A percentile compares a stretch with the other conserved stretches of the same genome.
Evolutionary conservation across 2,888 invertebrate genomes (phyloP).

Genomic region (Tipula helvola): DNA sequence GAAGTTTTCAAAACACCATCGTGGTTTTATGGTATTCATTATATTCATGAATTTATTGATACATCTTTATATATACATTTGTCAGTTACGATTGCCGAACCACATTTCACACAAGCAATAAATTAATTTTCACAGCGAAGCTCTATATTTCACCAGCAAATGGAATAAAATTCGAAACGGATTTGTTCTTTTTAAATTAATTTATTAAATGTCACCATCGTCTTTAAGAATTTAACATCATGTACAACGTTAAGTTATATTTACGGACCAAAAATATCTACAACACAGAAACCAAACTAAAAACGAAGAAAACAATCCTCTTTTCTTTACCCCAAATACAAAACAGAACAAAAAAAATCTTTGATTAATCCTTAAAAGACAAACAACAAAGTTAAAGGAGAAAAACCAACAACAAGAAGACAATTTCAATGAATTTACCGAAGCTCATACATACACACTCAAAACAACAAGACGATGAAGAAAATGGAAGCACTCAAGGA

Average conservation of each 20-base stretch:
- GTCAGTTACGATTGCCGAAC: neutral
- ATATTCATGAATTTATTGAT: too few relatives aligned
- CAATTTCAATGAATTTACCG: neutral
- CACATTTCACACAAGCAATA: neutral
- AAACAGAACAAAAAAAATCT: neutral
- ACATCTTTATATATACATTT: too few relatives aligned
- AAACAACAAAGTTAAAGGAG: neutral
- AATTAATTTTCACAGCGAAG: neutral
- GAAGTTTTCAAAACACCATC: too few relatives aligned
- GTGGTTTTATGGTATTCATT: too few relatives aligned
- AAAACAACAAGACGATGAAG: neutral
- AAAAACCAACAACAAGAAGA: neutral
- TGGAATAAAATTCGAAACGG: neutral
- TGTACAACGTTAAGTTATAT: neutral
- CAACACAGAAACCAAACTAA: neutral
- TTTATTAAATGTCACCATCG: neutral
- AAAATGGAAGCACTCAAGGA: neutral
- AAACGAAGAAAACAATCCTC: neutral
- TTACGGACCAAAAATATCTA: neutral
- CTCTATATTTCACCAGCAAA: neutral
- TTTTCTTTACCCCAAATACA: neutral
- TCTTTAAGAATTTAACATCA: neutral
- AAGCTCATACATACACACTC: neutral
- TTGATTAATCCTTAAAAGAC: neutral
- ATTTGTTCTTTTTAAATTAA: neutral